These are phyloP conservation scores for Apotomis turbidana DNA, from an alignment of 2,888 invertebrate species.

Conservation along the genomic window DNA sequence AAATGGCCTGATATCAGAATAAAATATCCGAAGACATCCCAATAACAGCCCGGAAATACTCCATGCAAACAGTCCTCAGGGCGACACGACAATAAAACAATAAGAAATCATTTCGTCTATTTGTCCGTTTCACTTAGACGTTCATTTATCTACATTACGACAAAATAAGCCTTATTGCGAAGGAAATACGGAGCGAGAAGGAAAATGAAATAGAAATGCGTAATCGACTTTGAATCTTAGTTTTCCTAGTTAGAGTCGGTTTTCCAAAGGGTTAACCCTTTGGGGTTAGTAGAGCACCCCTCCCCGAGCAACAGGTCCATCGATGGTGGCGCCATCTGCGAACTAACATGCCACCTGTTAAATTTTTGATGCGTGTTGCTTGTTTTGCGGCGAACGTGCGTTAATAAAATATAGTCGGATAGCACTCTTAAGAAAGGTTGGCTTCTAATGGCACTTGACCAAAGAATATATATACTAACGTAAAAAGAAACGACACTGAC, in stretches of 20 bases:
- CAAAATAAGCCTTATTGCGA: constrained; percentile 46
- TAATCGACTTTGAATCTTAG: constrained; percentile 48
- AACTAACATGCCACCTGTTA: constrained; percentile 48
- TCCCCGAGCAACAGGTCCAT: constrained; percentile 66
- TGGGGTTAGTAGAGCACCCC: constrained; percentile 65
- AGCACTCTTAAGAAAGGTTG: not conserved
- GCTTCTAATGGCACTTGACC: not conserved
- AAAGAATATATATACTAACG: too few species aligned
- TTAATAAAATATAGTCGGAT: constrained; percentile 24
- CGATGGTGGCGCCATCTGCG: constrained; percentile 66
- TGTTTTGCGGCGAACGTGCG: not conserved
- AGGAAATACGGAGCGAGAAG: constrained; percentile 50
- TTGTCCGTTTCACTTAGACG: constrained; percentile 25
- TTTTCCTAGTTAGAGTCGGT: constrained; percentile 43
- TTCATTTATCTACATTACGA: constrained; percentile 36
- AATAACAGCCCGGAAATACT: constrained; percentile 22
- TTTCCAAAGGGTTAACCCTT: constrained; percentile 47
- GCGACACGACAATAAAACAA: constrained; percentile 36
- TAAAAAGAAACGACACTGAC: too few species aligned
- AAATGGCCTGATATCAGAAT: constrained; percentile 25
- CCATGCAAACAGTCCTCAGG: constrained; percentile 27
- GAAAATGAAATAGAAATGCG: not conserved
- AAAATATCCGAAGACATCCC: constrained; percentile 22
- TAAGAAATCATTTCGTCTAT: constrained; percentile 33
- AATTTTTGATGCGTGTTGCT: constrained; percentile 40